Conservation (phyloP, 2,797 vertebrate genomes). For the Gymnoscopelus microlampas region DNA sequence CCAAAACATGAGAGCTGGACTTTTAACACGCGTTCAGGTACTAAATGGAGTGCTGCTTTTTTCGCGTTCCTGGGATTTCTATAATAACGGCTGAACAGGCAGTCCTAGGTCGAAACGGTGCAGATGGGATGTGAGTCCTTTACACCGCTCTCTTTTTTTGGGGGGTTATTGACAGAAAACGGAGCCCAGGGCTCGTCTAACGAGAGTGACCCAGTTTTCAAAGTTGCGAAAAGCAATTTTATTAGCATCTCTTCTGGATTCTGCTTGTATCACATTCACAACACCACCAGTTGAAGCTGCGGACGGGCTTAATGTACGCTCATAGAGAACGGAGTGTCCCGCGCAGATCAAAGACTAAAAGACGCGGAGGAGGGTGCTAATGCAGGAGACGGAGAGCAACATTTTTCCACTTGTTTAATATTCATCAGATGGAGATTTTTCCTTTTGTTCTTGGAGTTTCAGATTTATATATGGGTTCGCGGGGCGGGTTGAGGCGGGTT, state of each 20-base stretch:
- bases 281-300: not conserved
- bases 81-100: too few species aligned
- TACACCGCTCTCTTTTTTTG: too few species aligned
- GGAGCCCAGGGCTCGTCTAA: not conserved
- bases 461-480: too few species aligned
- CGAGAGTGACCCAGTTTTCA: slow-evolving; percentile 11
- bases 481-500: too few species aligned
- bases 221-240: not conserved
- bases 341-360: not conserved
- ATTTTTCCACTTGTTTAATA: slow-evolving; percentile 1
- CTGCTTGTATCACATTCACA: not conserved
- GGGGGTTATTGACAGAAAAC: not conserved
- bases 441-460: not conserved
- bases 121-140: too few species aligned
- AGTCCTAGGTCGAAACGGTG: too few species aligned
- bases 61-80: too few species aligned
- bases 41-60: too few species aligned
- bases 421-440: not conserved
- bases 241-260: not conserved
- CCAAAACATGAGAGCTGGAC: too few species aligned
- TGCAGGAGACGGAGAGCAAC: too few species aligned
- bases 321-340: not conserved
- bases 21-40: too few species aligned
- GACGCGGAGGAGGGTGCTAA: too few species aligned
- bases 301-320: not conserved